Evolutionary conservation across 2,113 vertebrate species (phyloP), one percentile per base, ranked within the genome.

Genomic region (Apistogramma diplotaenia): DNA sequence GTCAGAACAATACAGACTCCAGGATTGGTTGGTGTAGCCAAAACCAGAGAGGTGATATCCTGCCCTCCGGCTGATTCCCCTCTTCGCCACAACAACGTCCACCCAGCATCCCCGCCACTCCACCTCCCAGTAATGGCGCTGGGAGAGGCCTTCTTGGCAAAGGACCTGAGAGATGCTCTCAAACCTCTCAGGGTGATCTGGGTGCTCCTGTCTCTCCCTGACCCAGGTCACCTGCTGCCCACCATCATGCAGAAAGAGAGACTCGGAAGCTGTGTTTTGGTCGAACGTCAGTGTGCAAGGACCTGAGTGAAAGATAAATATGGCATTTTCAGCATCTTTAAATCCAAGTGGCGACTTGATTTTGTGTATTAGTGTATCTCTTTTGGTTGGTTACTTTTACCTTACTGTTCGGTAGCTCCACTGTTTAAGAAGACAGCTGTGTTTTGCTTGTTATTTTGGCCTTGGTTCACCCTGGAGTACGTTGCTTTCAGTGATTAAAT

Each of bases 101-200:
- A 88, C 86, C 86, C 82, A 85, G 37, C 56, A 57, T 4, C 82
- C 86, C 18, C 71, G 15, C 86, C 86, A 87, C 71, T 85, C 86
- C 37, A 82, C 79, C 57, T 85, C 86, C 86, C 79, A 88, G 76
- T 88, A 88, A 75, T 85, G 86, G 4, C 70, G 55, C 2, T 78
- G 54, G 46, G 58, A 81, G 31, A 84, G 78, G 54, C 31, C 59
- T 61, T 84, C 67, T 25, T 61, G 54, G 71, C 82, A 87, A 33
- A 87, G 79, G 18, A 87, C 82, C 74, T 87, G 85, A 19, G 78
- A 81, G 25, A 87, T 78, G 3, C 54, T 87, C 55, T 87, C 85
- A 2, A 87, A 87, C 67, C 85, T 80, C 12, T 84, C 81, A 0
- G 82, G 82, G 27, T 87, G 86, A 31, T 78, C 53, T 2, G 55